phyloP scores from a whole-genome alignment of 2,113 vertebrate genomes.

The Neomonachus schauinslandi region DNA sequence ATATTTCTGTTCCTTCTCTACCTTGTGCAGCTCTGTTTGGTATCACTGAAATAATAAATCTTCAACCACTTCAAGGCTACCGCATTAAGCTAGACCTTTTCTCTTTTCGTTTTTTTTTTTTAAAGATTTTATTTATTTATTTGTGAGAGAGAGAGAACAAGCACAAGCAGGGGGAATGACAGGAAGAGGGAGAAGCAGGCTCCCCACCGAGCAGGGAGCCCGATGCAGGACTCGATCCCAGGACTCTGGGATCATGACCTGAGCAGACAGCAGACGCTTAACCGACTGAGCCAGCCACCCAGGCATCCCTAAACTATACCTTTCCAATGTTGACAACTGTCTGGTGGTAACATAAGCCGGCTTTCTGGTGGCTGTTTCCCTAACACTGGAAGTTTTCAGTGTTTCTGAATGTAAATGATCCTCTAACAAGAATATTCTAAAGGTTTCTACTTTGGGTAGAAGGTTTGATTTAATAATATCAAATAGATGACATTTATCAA shows the following conservation, averaged over 20 bases:
- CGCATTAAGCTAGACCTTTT: not conserved
- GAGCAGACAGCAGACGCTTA: no score
- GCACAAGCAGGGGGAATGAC: no score
- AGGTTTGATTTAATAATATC: not conserved
- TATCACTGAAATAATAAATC: not conserved
- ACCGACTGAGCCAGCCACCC: no score
- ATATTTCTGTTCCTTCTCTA: not conserved
- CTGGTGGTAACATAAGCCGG: not conserved
- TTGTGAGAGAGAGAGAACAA: no score
- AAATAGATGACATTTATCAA: slow-evolving; percentile 21
- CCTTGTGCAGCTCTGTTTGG: not conserved
- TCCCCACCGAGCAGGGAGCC: no score
- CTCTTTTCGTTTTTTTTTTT: no score
- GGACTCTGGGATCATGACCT: no score
- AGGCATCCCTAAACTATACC: not conserved
- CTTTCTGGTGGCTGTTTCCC: not conserved
- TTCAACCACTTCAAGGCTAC: not conserved
- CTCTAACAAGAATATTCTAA: not conserved
- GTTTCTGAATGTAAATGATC: not conserved
- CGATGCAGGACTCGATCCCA: no score
- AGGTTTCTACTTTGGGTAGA: not conserved
- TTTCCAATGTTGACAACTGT: not conserved
- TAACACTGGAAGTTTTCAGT: not conserved
- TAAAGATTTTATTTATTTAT: no score
- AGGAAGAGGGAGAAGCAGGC: no score